Conservation (phyloP, 1,140 invertebrate species). For the Littorina saxatilis region DNA sequence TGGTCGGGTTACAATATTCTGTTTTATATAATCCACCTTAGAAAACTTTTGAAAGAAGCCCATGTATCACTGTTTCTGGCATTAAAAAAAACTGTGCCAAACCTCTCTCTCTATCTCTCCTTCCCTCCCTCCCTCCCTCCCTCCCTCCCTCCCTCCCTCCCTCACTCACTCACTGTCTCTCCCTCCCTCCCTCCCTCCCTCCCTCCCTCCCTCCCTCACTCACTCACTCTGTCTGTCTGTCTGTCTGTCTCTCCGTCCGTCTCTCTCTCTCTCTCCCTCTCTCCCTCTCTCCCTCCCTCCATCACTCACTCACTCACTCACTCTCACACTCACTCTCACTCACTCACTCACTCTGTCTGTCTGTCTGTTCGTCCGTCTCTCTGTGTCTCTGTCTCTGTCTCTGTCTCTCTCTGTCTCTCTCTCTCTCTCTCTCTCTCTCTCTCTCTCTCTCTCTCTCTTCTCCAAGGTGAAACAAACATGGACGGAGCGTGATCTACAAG, state of each 20-base stretch:
- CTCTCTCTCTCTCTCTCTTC: conserved; percentile 4
- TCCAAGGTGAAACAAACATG: too few species aligned
- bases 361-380: not conserved
- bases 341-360: not conserved
- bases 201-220: not conserved
- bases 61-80: too few species aligned
- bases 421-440: not conserved
- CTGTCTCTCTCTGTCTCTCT: not conserved
- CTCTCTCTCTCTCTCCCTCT: not conserved
- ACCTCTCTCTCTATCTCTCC: too few species aligned
- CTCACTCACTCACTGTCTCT: too few species aligned
- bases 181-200: not conserved
- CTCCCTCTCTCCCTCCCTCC: not conserved
- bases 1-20: too few species aligned
- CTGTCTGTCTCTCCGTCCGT: not conserved
- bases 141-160: not conserved
- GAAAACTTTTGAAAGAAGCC: too few species aligned
- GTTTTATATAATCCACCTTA: too few species aligned
- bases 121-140: too few species aligned
- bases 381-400: not conserved
- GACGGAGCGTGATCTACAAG: too few species aligned
- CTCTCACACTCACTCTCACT: not conserved
- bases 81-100: too few species aligned
- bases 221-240: not conserved
- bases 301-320: not conserved